Base-by-base conservation (phyloP, 2,113 vertebrate species). In the Amblyornis subalaris region DNA sequence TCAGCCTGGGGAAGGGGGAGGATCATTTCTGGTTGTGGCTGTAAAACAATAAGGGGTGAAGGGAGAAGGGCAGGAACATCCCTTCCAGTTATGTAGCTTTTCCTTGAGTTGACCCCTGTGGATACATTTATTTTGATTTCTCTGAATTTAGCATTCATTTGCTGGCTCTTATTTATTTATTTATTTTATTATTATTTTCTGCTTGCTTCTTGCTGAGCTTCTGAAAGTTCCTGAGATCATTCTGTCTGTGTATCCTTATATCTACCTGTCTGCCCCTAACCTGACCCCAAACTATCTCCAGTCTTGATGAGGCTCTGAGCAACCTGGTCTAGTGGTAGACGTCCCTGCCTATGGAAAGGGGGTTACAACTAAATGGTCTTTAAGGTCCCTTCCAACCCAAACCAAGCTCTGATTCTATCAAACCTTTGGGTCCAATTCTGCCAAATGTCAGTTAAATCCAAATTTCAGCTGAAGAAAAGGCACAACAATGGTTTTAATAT, bases 191-290 rank as follows among this genome's bases (percentile, higher is more conserved):
- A 12, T n/a, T 18, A 45, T 47, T 33, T 57, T 40, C 23, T 55
- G 4, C 44, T 88, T 69, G 9, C 22, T 75, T 60, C 44, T 81
- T 72, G 47, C 5, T 48, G 44, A 74, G 23, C 15, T 57, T 29
- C 31, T 72, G 31, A 45, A 75, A 22, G 4, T 53, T 81, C 51
- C 28, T 17, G 50, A 85, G 78, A 50, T 38, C 29, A 26, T 79
- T 57, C n/a, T 72, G 10, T 31, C 44, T 71, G 7, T 0, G 0
- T 47, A 36, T 26, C 17, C 3, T 4, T 38, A 4, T 14, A 21
- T 20, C 50, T 50, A 42, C 14, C 12, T 17, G 10, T 26, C 62
- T 69, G 20, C 23, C 26, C 45, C 26, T 36, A 51, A n/a, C 42
- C 26, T 60, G 55, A 11, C 7, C 26, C 21, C 26, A 92, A 14